Conservation (phyloP, 2,113 vertebrate genomes). For the Meles meles region DNA sequence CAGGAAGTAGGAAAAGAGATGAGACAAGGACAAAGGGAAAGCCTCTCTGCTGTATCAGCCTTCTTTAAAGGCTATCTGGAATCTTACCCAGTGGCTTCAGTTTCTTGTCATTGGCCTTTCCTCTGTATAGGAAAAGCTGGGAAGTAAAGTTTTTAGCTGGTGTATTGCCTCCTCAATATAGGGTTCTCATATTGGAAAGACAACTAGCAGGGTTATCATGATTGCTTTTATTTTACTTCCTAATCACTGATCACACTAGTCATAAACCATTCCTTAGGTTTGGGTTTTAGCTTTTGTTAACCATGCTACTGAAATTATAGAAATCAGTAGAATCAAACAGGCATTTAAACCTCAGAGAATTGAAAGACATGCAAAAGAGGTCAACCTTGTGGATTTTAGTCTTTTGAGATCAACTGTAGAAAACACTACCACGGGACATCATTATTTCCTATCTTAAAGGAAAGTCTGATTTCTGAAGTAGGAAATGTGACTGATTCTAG, state of each 20-base stretch:
- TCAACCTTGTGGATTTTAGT: not conserved
- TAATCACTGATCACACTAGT: not conserved
- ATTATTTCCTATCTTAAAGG: not conserved
- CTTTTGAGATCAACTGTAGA: not conserved
- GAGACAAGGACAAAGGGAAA: not conserved
- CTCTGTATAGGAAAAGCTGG: not conserved
- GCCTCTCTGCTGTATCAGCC: not conserved
- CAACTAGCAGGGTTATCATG: not conserved
- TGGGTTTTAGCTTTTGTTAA: not conserved
- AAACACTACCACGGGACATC: not conserved
- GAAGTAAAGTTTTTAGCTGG: not conserved
- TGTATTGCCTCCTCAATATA: not conserved
- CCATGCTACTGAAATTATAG: not conserved
- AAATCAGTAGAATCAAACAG: not conserved
- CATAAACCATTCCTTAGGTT: not conserved
- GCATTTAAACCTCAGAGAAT: not conserved
- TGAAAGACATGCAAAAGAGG: not conserved
- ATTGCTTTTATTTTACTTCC: not conserved
- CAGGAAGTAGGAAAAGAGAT: not conserved
- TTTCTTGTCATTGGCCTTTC: not conserved
- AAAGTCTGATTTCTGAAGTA: conserved; percentile 4
- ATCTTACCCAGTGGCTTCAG: not conserved
- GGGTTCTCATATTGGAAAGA: not conserved
- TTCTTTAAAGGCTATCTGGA: not conserved
- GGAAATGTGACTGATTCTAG: not conserved